Evolutionary conservation across 1,140 invertebrate species (phyloP), one percentile per base, ranked within the genome.

Genomic region (Caerostris extrusa): DNA sequence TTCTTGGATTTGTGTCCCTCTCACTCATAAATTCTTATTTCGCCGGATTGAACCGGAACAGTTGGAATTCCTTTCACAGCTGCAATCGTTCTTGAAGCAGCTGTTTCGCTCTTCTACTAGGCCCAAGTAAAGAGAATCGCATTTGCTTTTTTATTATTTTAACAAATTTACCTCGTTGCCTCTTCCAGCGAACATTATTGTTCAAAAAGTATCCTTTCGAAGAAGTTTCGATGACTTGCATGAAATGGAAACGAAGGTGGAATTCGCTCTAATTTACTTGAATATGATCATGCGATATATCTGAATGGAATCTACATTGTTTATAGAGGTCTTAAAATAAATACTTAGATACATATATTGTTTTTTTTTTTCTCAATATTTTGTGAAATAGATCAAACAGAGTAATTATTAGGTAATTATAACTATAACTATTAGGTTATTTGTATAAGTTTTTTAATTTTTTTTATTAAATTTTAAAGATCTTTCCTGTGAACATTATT

Each of bases 11-110:
- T 8, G 7, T 87, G 7, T 87, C 19, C 57, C 3, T 34, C 7
- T 60, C 6, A 19, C 57, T 87, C 58, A 87, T 83, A 83, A 58
- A 83, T 58, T 58, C 58, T 19, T 58, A 87, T 64, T 64, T 64
- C 61, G 1, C 14, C 34, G 61, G 61, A 57, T 60, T 3, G 14
- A 61, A 61, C 17, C n/a, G 85, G n/a, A 87, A 61, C 7, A 60
- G 7, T 60, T n/a, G 7, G 12, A 34, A 64, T 64, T 64, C 10
- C 61, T 64, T 64, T 64, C 7, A 34, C 5, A 64, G 3, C 19
- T 7, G 53, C 5, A n/a, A 85, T 85, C 12, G 5, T 57, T 50
- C 7, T 12, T 61, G 34, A 61, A 64, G 57, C 85, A 87, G 85
- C 6, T 87, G 85, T 87, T 87, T 87, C 57, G 14, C 56, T n/a